These are phyloP conservation scores for Heliothis peltigera DNA, from an alignment of 2,888 invertebrate genomes.

Conservation along the genomic window DNA sequence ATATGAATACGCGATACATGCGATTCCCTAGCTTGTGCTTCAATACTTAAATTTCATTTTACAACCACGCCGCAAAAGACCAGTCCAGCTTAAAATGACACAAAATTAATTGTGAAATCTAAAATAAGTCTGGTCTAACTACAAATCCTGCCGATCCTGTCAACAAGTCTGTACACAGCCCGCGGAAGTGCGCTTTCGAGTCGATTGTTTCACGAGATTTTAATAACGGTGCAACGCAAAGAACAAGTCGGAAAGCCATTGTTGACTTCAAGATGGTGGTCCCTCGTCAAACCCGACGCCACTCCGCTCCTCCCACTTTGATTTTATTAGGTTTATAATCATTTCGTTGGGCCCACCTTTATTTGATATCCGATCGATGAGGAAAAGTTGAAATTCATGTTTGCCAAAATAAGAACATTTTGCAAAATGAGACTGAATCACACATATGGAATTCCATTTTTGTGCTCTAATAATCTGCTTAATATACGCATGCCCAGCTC, in stretches of 20 bases:
- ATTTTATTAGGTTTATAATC: constrained; percentile 72
- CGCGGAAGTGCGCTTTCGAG: constrained; percentile 88
- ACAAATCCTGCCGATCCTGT: constrained; percentile 51
- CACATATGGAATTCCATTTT: neutral
- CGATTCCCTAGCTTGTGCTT: neutral
- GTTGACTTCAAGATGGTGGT: constrained; percentile 85
- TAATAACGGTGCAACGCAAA: constrained; percentile 90
- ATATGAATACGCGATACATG: neutral
- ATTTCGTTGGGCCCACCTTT: constrained; percentile 25
- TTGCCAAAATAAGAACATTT: neutral
- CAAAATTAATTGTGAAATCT: constrained; percentile 1
- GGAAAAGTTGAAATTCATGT: neutral
- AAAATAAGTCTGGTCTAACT: constrained; percentile 35
- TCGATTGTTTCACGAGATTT: constrained; percentile 90
- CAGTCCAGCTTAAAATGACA: neutral
- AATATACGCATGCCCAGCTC: constrained; percentile 7
- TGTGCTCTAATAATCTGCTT: neutral
- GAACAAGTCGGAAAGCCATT: constrained; percentile 84
- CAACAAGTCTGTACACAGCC: constrained; percentile 78
- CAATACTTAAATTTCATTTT: neutral
- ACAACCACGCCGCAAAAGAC: neutral
- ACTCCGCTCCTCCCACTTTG: constrained; percentile 67
- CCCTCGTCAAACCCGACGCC: constrained; percentile 64
- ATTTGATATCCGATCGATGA: constrained; percentile 47
- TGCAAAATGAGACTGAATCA: neutral